Evolutionary conservation across 1,140 invertebrate genomes (phyloP).

Genomic region (Heliothis subflexa): DNA sequence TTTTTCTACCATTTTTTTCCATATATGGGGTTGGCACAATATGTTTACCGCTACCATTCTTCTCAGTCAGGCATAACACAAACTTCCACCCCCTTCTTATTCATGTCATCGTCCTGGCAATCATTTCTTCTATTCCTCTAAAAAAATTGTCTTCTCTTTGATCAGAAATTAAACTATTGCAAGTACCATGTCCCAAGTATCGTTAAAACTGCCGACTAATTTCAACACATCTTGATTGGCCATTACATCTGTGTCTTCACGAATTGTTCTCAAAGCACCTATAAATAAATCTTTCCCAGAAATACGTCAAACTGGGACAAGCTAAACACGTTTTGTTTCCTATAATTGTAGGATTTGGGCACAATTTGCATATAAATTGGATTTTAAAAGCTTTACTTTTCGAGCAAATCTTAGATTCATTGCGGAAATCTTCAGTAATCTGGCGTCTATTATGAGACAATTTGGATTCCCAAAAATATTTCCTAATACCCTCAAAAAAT

Average conservation of each 20-base stretch:
- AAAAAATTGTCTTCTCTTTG: too few species aligned
- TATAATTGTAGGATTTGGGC: constrained; percentile 9
- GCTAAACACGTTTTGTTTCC: constrained; percentile 32
- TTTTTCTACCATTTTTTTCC: too few species aligned
- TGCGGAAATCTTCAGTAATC: constrained; percentile 16
- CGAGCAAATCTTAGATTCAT: constrained; percentile 26
- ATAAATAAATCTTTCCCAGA: constrained; percentile 14
- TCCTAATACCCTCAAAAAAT: too few species aligned
- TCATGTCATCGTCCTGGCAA: too few species aligned
- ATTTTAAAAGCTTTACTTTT: constrained; percentile 31
- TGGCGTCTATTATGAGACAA: background rate
- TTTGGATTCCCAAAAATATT: too few species aligned
- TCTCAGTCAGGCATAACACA: too few species aligned
- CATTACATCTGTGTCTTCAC: background rate
- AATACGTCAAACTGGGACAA: constrained; percentile 20
- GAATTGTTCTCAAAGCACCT: constrained; percentile 18
- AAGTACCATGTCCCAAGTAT: background rate
- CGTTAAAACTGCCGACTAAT: background rate
- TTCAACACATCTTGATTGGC: background rate
- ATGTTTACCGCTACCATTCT: too few species aligned
- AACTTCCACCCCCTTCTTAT: too few species aligned
- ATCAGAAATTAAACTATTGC: too few species aligned
- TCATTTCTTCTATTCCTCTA: too few species aligned
- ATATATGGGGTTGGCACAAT: too few species aligned
- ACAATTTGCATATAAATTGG: constrained; percentile 28